phyloP scores from a whole-genome alignment of 2,113 vertebrate species.

The Raphicerus campestris region DNA sequence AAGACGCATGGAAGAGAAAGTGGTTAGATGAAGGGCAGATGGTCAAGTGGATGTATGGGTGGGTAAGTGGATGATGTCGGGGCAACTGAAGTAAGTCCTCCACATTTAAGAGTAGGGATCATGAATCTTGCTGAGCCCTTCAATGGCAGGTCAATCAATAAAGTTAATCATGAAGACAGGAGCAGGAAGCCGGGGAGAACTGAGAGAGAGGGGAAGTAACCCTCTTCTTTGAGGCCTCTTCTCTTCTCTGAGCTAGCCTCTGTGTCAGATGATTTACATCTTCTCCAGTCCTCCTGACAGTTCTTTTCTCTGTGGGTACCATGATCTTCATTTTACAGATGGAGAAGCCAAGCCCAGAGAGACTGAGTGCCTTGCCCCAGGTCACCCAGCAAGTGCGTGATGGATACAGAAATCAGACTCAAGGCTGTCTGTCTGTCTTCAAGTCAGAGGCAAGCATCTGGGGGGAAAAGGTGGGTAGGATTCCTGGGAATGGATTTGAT shows the following conservation, averaged over 20 bases:
- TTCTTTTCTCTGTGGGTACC: not conserved
- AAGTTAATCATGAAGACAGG: not conserved
- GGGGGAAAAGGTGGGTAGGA: fast-evolving
- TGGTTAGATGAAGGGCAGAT: not conserved
- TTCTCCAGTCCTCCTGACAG: not conserved
- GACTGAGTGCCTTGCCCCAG: no score
- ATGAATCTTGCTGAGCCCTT: not conserved
- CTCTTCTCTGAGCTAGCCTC: not conserved
- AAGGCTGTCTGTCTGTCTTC: not conserved
- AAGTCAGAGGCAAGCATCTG: not conserved
- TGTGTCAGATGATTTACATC: not conserved
- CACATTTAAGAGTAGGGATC: not conserved
- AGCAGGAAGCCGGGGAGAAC: not conserved
- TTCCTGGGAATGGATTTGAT: not conserved
- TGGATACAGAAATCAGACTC: not conserved
- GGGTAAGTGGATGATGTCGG: not conserved
- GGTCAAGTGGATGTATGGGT: not conserved
- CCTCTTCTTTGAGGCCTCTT: not conserved
- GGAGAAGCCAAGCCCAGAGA: not conserved
- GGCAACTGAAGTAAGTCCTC: not conserved
- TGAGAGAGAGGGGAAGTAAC: not conserved
- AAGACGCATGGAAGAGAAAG: not conserved
- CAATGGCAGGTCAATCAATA: not conserved
- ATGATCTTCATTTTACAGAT: not conserved
- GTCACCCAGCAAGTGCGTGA: not conserved